phyloP scores from a whole-genome alignment of 2,888 invertebrate genomes.

The Coleophora flavipennella region DNA sequence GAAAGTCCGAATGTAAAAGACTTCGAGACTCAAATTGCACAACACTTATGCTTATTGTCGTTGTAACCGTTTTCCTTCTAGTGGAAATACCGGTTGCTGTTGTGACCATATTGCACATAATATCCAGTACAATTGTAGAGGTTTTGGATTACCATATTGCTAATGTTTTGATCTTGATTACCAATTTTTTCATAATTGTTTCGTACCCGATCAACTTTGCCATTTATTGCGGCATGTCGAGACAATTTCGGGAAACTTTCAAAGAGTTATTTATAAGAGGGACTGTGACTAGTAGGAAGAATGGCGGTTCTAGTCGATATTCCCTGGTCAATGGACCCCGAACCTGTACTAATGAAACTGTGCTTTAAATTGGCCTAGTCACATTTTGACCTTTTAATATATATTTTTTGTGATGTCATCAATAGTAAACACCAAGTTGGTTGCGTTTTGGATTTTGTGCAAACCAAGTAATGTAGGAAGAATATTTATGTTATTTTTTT shows the following conservation, averaged over 20 bases:
- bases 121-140: slow-evolving; percentile 80
- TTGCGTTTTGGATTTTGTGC: background rate
- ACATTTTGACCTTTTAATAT: slow-evolving; percentile 15
- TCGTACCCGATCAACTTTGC: slow-evolving; percentile 96
- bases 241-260: slow-evolving; percentile 95
- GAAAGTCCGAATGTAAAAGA: slow-evolving; percentile 84
- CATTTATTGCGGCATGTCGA: slow-evolving; percentile 96
- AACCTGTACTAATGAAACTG: slow-evolving; percentile 88
- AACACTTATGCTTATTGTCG: slow-evolving; percentile 89
- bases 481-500: too few relatives aligned
- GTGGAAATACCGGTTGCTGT: slow-evolving; percentile 90
- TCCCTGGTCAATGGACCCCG: slow-evolving; percentile 87
- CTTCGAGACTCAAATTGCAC: slow-evolving; percentile 87
- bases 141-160: slow-evolving; percentile 85
- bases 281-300: slow-evolving; percentile 74
- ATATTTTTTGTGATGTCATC: slow-evolving; percentile 1
- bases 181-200: slow-evolving; percentile 92
- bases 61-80: slow-evolving; percentile 86
- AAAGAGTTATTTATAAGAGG: slow-evolving; percentile 84
- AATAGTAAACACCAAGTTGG: too few relatives aligned
- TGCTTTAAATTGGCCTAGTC: slow-evolving; percentile 65
- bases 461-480: too few relatives aligned
- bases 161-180: slow-evolving; percentile 83
- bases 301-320: slow-evolving; percentile 82
- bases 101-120: slow-evolving; percentile 86